Base-by-base conservation (phyloP, 1,140 invertebrate genomes). In the Cyrtorhinus lividipennis region DNA sequence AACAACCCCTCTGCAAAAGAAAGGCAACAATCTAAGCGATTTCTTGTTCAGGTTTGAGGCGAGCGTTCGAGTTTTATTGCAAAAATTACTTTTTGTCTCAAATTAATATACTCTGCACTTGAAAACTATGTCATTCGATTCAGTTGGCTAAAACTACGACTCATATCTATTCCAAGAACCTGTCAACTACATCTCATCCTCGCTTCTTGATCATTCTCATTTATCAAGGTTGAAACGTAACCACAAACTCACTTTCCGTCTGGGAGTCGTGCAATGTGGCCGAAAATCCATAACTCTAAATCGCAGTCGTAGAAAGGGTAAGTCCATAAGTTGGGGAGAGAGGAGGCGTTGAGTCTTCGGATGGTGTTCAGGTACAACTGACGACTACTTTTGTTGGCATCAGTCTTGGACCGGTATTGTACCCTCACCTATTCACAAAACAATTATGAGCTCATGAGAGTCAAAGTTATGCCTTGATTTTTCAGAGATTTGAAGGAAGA, bases 301-400 rank as follows among this genome's bases (percentile, higher is more conserved):
- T 48, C 24, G 30, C 66, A 67, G 64, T 67, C 66, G 62, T 62
- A 67, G 26, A 67, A 67, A 0, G 66, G 66, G n/a, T 63, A 61
- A 0, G 64, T 60, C 66, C 66, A 67, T 62, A 63, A 62, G 24
- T 44, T 56, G 27, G 26, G 62, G 24, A 24, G 24, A 48, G 13
- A 62, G 25, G 59, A 53, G 56, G 48, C 59, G 44, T 38, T 59
- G 45, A 38, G 44, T 38, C 57, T 66, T 44, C 24, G 2, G 12
- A 66, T 38, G 8, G 59, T 58, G 1, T 56, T 46, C 15, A 62
- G 53, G 30, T 66, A 66, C 20, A 59, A 59, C 23, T 27, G 30
- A 27, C 61, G 48, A 30, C 24, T 59, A n/a, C n/a, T 59, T 12
- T n/a, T 5, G 58, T 59, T 22, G 1, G 26, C 18, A 30, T 59